Conservation (phyloP, 2,113 vertebrate species). For the Colius striatus region DNA sequence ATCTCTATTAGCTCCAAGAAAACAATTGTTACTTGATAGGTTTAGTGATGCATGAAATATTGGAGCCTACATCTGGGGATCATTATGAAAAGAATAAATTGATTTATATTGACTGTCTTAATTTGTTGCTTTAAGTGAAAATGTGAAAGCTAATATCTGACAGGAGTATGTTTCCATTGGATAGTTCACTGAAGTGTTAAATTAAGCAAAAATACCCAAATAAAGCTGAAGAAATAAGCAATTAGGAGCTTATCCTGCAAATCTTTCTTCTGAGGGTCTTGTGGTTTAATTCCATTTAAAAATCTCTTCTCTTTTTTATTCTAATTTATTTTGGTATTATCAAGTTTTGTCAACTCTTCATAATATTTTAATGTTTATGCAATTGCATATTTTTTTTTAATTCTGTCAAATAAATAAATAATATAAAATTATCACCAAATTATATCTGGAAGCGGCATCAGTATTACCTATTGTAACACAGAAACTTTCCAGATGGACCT, state of each 20-base stretch:
- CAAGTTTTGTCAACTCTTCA: constrained; percentile 24
- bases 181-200: constrained; percentile 68
- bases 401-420: constrained; percentile 45
- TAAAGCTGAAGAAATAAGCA: constrained; percentile 31
- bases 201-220: constrained; percentile 70
- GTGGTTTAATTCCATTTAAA: neutral
- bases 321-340: neutral
- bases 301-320: neutral
- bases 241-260: constrained; percentile 29
- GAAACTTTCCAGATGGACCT: neutral
- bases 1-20: constrained; percentile 12
- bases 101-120: constrained; percentile 50
- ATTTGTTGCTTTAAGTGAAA: constrained; percentile 58
- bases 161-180: neutral
- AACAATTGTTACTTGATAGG: constrained; percentile 32
- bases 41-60: constrained; percentile 52
- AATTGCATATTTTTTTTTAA: constrained; percentile 42
- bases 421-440: constrained; percentile 52
- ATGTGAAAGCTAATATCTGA: neutral
- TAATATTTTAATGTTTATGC: constrained; percentile 19
- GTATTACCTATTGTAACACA: neutral
- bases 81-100: constrained; percentile 19
- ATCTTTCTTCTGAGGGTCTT: neutral
- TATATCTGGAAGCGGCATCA: neutral
- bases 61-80: neutral